phyloP scores from a whole-genome alignment of 1,140 invertebrate species.

The Pteromalus puparum region DNA sequence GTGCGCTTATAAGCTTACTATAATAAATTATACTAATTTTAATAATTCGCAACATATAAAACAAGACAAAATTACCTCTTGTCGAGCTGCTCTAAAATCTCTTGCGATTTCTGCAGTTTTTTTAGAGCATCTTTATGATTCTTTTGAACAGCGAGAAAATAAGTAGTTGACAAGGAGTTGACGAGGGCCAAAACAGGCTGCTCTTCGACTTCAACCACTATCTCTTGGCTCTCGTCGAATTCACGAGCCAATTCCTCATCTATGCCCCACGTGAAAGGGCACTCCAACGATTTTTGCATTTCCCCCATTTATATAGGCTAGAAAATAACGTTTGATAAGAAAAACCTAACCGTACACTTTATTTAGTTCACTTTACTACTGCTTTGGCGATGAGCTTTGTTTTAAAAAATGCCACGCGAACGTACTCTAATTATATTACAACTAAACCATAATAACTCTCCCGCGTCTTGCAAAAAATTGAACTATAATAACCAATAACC shows the following conservation, averaged over 20 bases:
- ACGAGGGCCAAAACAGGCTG: background rate
- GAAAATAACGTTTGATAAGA: background rate
- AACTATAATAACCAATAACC: no score
- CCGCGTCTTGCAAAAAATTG: no score
- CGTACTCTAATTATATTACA: no score
- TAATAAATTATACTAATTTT: no score
- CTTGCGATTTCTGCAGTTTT: background rate
- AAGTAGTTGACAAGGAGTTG: background rate
- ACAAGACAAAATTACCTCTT: background rate
- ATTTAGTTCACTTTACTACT: no score
- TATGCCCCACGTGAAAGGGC: slow-evolving; percentile 19
- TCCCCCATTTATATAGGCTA: background rate
- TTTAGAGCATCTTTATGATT: background rate
- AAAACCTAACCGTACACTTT: no score
- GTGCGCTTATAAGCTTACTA: no score
- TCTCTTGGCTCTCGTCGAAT: background rate
- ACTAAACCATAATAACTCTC: no score
- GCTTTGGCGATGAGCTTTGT: no score
- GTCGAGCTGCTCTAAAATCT: background rate
- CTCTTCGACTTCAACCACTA: background rate
- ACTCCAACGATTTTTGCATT: background rate
- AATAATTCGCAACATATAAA: no score
- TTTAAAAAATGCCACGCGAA: no score
- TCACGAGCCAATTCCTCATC: background rate
- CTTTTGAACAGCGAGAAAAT: background rate